These are phyloP conservation scores for Micrasema minimum DNA, from an alignment of 1,140 invertebrate species.

Conservation along the genomic window DNA sequence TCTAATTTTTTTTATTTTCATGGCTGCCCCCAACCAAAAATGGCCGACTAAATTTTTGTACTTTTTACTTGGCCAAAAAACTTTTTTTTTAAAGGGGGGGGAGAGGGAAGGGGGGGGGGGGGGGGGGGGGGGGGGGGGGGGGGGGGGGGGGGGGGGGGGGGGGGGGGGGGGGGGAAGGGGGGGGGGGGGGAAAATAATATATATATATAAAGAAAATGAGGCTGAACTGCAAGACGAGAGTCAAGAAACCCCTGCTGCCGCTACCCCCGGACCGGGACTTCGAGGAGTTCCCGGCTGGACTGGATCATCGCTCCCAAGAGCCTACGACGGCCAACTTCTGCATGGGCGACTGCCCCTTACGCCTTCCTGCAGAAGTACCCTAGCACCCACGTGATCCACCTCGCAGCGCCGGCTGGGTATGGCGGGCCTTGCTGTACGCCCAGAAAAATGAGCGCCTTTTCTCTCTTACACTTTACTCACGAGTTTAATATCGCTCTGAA, in stretches of 20 bases:
- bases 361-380: conserved; percentile 90
- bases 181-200: too few relatives aligned
- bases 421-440: conserved; percentile 91
- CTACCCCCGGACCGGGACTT: conserved; percentile 93
- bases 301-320: conserved; percentile 97
- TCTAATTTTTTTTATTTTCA: too few relatives aligned
- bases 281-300: conserved; percentile 95
- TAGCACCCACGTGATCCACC: conserved; percentile 92
- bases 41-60: too few relatives aligned
- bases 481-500: conserved; percentile 89
- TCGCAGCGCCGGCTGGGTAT: conserved; percentile 74
- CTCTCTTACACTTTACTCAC: conserved; percentile 93
- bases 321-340: conserved; percentile 98
- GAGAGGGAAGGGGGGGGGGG: too few relatives aligned
- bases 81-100: too few relatives aligned
- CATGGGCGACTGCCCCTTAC: conserved; percentile 92
- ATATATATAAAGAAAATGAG: too few relatives aligned
- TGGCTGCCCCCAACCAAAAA: too few relatives aligned
- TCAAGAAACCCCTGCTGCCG: conserved; percentile 87
- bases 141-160: too few relatives aligned
- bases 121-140: too few relatives aligned
- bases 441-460: conserved; percentile 87
- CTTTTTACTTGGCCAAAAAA: too few relatives aligned
- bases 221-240: conserved; percentile 81
- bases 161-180: too few relatives aligned